Evolutionary conservation across 2,113 vertebrate species (phyloP), one percentile per base, ranked within the genome.

Genomic region (Vanacampus margaritifer): DNA sequence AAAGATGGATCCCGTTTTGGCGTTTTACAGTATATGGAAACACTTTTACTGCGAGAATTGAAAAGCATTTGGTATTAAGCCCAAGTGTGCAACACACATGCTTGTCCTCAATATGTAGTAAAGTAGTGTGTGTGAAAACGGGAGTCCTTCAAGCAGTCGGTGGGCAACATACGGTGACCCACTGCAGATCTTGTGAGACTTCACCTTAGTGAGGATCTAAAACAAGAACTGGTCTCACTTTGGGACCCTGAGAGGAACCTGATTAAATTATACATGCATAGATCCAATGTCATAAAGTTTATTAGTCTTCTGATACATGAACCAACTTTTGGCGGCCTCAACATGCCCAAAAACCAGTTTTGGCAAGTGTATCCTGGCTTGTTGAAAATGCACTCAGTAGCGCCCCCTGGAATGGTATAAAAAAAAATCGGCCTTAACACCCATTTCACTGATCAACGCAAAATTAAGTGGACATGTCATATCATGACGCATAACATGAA

Each of bases 1-100:
- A 62, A 43, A 62, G 60, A 62, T 62, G 60, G 16, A 62, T 62
- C n/a, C 23, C 24, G 37, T 43, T 62, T 43, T 3, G 60, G 39
- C 11, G 23, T 45, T 62, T 17, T 43, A 43, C 60, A 62, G 39
- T 43, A 26, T 39, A 43, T 62, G 37, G 39, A 26, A 62, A 62
- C 23, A 43, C 60, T 62, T 62, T 26, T 43, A 17, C 13, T 32
- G 54, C 16, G 6, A 57, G 54, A 26, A 32, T 57, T 28, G 26
- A 57, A 32, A 57, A 32, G n/a, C 36, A 41, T 61, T 61, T 61
- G 36, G 59, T 41, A 19, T 39, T 37, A 6, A 12, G 59, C 36
- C 59, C 36, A 61, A 61, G 36, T 61, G 36, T 41, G 36, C 36
- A 11, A 61, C 59, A 8, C 35, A 39, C 59, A 61, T 41, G 36